Evolutionary conservation across 37 sponge, comb jelly and placozoan genomes (phyloP).

Genomic region (Petrosia ficiformis): DNA sequence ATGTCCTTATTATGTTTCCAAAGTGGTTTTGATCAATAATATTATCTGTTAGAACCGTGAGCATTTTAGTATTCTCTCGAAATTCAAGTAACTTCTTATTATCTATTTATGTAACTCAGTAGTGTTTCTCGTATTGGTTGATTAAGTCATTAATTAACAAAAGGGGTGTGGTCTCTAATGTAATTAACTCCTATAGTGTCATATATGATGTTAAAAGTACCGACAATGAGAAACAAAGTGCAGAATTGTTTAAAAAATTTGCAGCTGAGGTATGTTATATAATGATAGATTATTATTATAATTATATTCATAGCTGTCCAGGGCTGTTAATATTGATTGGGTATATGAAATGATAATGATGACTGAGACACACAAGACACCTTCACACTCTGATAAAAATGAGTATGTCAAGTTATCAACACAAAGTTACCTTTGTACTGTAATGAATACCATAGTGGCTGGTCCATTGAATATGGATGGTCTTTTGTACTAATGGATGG

Average conservation of each 20-base stretch:
- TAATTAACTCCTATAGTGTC: too few species aligned
- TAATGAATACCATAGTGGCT: not conserved
- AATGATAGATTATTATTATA: not conserved
- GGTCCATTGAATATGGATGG: not conserved
- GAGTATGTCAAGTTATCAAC: not conserved
- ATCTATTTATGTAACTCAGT: too few species aligned
- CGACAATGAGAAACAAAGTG: conserved; percentile 44
- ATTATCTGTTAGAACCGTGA: too few species aligned
- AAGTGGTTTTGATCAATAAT: too few species aligned
- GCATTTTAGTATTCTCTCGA: too few species aligned
- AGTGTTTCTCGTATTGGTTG: too few species aligned
- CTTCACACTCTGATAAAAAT: not conserved
- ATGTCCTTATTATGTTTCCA: too few species aligned
- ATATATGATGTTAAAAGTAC: conserved; percentile 24
- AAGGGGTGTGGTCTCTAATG: too few species aligned
- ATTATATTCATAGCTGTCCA: not conserved
- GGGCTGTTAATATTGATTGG: not conserved
- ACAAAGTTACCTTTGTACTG: not conserved
- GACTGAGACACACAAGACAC: conserved; percentile 1
- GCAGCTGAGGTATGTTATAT: not conserved
- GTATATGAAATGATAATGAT: conserved; percentile 5
- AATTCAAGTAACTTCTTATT: too few species aligned
- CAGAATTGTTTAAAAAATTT: conserved; percentile 19
- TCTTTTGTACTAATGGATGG: too few species aligned
- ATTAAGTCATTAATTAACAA: too few species aligned